phyloP scores from a whole-genome alignment of 2,113 vertebrate species.

The Anarhynchus alexandrinus region DNA sequence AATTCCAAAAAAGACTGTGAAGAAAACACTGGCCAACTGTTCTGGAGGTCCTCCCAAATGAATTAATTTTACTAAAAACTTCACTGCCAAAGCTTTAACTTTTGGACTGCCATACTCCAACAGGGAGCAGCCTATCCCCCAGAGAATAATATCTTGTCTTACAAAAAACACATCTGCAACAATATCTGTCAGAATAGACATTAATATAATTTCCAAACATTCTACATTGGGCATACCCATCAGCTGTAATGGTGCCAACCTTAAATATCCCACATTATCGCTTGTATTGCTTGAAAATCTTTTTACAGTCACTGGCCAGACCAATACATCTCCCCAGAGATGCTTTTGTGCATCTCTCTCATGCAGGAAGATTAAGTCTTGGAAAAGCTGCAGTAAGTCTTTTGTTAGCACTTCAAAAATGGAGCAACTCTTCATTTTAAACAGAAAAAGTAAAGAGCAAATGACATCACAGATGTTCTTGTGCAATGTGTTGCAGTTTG shows the following conservation, averaged over 20 bases:
- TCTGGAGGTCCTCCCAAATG: slow-evolving; percentile 84
- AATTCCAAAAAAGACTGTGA: slow-evolving; percentile 80
- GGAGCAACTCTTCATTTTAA: slow-evolving; percentile 81
- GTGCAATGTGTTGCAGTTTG: slow-evolving; percentile 84
- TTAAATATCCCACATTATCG: slow-evolving; percentile 75
- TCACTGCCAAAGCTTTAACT: slow-evolving; percentile 76
- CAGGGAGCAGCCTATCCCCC: slow-evolving; percentile 83
- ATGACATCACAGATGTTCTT: slow-evolving; percentile 82
- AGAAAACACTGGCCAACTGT: slow-evolving; percentile 80
- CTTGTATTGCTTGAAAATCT: slow-evolving; percentile 72
- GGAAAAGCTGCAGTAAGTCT: slow-evolving; percentile 82
- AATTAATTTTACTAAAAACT: slow-evolving; percentile 78
- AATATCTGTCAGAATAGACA: slow-evolving; percentile 78
- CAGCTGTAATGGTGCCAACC: slow-evolving; percentile 78
- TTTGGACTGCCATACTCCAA: slow-evolving; percentile 77
- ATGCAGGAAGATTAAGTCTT: slow-evolving; percentile 80
- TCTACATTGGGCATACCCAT: slow-evolving; percentile 79
- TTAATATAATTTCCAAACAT: slow-evolving; percentile 74
- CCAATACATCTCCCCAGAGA: background rate
- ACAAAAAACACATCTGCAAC: slow-evolving; percentile 81
- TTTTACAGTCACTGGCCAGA: slow-evolving; percentile 81
- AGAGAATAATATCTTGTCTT: slow-evolving; percentile 76
- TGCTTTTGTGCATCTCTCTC: slow-evolving; percentile 33
- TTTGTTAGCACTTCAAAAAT: slow-evolving; percentile 82
- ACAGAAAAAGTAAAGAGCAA: slow-evolving; percentile 87